Conservation (phyloP, 2,888 invertebrate species). For the Zelleria hepariella region DNA sequence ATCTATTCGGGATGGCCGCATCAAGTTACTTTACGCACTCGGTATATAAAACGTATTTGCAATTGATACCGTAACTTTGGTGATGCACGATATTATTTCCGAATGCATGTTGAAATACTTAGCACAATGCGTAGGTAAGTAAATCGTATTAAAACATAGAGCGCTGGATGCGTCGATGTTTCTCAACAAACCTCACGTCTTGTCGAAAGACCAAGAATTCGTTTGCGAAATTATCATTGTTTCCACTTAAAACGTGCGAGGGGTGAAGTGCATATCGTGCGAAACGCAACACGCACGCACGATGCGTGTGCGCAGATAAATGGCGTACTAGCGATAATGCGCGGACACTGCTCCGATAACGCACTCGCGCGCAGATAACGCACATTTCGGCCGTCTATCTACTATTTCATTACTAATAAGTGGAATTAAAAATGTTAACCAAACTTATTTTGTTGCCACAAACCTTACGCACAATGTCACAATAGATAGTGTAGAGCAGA, state of each 20-base stretch:
- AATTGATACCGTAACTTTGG: background rate
- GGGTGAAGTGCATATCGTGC: conserved; percentile 44
- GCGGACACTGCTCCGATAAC: conserved; percentile 48
- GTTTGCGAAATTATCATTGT: conserved; percentile 53
- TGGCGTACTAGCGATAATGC: conserved; percentile 51
- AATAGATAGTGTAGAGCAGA: too few species aligned
- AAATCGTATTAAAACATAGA: background rate
- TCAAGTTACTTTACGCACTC: background rate
- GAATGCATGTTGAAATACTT: background rate
- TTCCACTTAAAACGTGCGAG: conserved; percentile 36
- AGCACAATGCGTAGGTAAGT: background rate
- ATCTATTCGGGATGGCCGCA: too few species aligned
- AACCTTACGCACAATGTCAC: background rate
- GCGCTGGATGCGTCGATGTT: conserved; percentile 19
- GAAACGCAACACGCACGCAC: conserved; percentile 57
- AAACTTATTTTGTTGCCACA: conserved; percentile 12
- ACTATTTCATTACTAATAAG: background rate
- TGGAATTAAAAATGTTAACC: conserved; percentile 31
- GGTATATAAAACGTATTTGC: too few species aligned
- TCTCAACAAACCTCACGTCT: conserved; percentile 59
- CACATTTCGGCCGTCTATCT: conserved; percentile 16
- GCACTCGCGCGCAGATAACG: conserved; percentile 32
- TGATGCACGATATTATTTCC: background rate
- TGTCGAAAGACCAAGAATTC: conserved; percentile 31
- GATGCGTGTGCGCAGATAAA: conserved; percentile 53